phyloP scores from a whole-genome alignment of 2,797 vertebrate species.

The Momotus momota region DNA sequence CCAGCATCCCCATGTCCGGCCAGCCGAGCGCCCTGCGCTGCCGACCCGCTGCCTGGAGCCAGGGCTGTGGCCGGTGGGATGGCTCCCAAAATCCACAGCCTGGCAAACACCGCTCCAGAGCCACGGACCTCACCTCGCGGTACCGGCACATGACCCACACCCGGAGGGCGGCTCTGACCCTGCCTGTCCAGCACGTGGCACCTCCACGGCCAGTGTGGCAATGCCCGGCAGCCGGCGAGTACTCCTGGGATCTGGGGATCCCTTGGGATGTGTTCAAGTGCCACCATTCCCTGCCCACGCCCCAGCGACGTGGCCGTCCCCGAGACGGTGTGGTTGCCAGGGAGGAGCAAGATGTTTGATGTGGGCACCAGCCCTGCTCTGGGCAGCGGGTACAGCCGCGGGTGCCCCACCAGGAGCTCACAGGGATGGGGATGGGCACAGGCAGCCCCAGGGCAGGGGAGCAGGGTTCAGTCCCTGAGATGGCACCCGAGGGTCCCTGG shows the following conservation, averaged over 20 bases:
- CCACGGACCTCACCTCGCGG: rapidly evolving
- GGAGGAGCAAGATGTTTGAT: rapidly evolving
- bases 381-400: background rate
- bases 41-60: background rate
- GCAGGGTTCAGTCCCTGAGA: background rate
- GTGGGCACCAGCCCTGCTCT: rapidly evolving
- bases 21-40: rapidly evolving
- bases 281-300: rapidly evolving
- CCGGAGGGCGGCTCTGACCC: background rate
- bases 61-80: rapidly evolving
- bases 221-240: rapidly evolving
- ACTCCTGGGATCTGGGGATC: background rate
- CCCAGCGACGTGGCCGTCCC: rapidly evolving
- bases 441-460: background rate
- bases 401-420: background rate
- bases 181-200: rapidly evolving
- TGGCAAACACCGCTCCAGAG: background rate
- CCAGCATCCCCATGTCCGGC: rapidly evolving
- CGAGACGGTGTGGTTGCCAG: rapidly evolving
- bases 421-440: background rate
- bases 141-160: rapidly evolving
- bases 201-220: rapidly evolving
- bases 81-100: background rate
- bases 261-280: too few relatives aligned
- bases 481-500: background rate